These are phyloP conservation scores for Thymelicus sylvestris DNA, from an alignment of 2,888 invertebrate genomes.

Conservation along the genomic window DNA sequence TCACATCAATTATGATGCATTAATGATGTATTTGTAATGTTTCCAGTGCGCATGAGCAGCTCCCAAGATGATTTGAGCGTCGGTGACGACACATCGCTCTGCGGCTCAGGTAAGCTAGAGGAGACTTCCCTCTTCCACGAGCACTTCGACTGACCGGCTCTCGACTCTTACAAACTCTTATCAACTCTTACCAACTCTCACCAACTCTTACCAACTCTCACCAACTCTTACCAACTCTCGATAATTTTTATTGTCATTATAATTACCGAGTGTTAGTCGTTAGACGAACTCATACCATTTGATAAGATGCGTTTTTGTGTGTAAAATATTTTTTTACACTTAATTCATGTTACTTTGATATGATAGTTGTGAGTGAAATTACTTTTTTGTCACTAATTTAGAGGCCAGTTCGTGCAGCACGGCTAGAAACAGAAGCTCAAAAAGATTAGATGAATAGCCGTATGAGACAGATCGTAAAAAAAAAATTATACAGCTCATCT, in stretches of 20 bases:
- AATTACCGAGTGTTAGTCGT: too few relatives aligned
- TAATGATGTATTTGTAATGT: slow-evolving; percentile 5
- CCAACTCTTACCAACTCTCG: neutral
- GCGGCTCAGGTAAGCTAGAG: slow-evolving; percentile 87
- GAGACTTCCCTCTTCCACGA: slow-evolving; percentile 67
- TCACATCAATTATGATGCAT: neutral
- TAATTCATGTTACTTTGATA: too few relatives aligned
- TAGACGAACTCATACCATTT: too few relatives aligned
- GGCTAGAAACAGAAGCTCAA: too few relatives aligned
- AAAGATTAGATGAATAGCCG: too few relatives aligned
- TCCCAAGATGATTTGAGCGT: slow-evolving; percentile 94
- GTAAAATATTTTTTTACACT: too few relatives aligned
- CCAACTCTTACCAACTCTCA: neutral
- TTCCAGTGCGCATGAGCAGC: slow-evolving; percentile 90
- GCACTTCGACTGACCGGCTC: slow-evolving; percentile 58
- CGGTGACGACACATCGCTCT: slow-evolving; percentile 88
- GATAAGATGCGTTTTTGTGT: too few relatives aligned
- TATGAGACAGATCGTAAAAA: too few relatives aligned
- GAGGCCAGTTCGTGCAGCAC: too few relatives aligned
- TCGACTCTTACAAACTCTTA: neutral
- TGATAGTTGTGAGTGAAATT: too few relatives aligned
- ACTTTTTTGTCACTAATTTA: too few relatives aligned
- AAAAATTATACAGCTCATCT: too few relatives aligned
- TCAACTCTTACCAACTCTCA: slow-evolving; percentile 5
- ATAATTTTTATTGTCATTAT: neutral